phyloP scores from a whole-genome alignment of 2,888 invertebrate species.

The Seira ritae region DNA sequence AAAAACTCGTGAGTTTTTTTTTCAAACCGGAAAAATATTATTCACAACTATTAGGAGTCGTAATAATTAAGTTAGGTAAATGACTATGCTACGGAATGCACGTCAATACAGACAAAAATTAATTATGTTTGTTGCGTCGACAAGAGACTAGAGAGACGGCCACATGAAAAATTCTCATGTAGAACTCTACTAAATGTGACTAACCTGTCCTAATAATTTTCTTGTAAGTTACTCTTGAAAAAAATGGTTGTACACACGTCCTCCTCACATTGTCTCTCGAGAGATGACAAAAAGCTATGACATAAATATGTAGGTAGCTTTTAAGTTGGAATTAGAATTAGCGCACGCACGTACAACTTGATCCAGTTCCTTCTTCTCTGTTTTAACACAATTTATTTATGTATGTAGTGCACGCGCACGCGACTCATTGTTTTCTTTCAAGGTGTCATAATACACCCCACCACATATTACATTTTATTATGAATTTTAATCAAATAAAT shows the following conservation, averaged over 20 bases:
- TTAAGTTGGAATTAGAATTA: slow-evolving; percentile 25
- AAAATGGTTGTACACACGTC: slow-evolving; percentile 10
- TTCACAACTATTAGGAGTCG: no score
- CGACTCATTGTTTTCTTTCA: slow-evolving; percentile 37
- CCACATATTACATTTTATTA: not conserved
- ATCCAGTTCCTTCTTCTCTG: slow-evolving; percentile 44
- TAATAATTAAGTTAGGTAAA: no score
- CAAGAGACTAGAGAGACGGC: no score
- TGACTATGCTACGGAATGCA: no score
- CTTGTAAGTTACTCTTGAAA: slow-evolving; percentile 44
- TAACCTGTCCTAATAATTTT: slow-evolving; percentile 47
- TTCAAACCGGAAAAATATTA: no score
- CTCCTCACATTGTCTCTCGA: not conserved
- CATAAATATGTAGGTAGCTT: slow-evolving; percentile 13
- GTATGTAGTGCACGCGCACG: not conserved
- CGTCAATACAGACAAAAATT: no score
- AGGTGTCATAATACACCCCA: slow-evolving; percentile 50
- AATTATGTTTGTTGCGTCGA: no score
- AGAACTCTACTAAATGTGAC: slow-evolving; percentile 10
- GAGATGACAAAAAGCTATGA: slow-evolving; percentile 1
- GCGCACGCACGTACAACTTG: slow-evolving; percentile 43
- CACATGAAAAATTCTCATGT: not conserved
- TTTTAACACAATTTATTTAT: not conserved
- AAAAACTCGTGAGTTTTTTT: no score
- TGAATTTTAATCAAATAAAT: not conserved